A percentile compares a stretch with the other conserved stretches of the same genome.
Conservation (phyloP, 2,113 vertebrate species). For the Charadrius vociferus region DNA sequence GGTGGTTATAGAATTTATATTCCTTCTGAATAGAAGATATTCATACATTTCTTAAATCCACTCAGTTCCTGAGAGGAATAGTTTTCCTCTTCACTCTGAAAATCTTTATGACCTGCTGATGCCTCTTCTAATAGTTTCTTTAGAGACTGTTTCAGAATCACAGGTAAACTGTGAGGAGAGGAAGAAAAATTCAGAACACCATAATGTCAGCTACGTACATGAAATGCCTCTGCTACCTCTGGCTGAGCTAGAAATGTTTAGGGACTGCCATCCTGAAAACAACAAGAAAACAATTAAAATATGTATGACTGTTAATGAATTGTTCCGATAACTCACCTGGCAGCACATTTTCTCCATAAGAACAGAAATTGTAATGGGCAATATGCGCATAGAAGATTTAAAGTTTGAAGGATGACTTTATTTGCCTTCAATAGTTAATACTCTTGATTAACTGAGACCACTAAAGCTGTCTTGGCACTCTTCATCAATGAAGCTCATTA, state of each 20-base stretch:
- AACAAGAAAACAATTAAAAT: background rate
- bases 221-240: too few species aligned
- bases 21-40: background rate
- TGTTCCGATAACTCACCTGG: background rate
- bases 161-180: background rate
- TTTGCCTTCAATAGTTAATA: background rate
- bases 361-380: background rate
- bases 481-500: background rate
- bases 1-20: background rate
- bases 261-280: background rate
- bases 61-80: background rate
- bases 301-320: background rate
- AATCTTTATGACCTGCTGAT: background rate
- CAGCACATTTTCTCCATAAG: background rate
- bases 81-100: background rate
- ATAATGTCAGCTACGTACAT: too few species aligned
- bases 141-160: background rate
- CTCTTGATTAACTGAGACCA: background rate
- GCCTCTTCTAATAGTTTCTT: background rate
- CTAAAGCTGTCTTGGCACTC: background rate
- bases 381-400: background rate
- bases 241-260: too few species aligned
- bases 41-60: background rate
- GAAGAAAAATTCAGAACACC: too few species aligned
- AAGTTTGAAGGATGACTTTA: background rate